phyloP scores from a whole-genome alignment of 23 tunicate genomes.

The Diplosoma virens region DNA sequence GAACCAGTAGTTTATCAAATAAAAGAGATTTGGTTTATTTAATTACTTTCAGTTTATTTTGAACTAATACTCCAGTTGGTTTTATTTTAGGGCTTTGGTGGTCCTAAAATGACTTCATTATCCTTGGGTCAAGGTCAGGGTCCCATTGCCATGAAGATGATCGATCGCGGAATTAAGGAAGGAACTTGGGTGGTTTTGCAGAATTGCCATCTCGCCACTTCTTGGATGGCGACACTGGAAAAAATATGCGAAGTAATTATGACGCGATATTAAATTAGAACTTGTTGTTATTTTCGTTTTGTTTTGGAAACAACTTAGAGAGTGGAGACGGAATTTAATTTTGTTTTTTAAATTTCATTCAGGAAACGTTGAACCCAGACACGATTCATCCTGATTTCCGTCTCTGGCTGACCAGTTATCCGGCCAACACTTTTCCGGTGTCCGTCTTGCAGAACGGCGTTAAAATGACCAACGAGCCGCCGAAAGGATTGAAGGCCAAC shows the following conservation, averaged over 20 bases:
- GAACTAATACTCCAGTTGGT: too few relatives aligned
- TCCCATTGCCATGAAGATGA: conserved; percentile 97
- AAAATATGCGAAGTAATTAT: conserved; percentile 80
- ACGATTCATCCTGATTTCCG: conserved; percentile 93
- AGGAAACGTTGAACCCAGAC: conserved; percentile 97
- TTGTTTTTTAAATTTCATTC: background rate
- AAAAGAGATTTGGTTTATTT: too few relatives aligned
- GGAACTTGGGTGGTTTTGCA: conserved; percentile 98
- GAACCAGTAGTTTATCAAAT: too few relatives aligned
- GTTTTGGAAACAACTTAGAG: background rate
- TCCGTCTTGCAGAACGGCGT: conserved; percentile 97
- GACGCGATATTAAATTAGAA: background rate
- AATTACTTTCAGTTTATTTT: too few relatives aligned
- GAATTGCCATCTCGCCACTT: conserved; percentile 95
- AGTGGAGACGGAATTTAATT: background rate
- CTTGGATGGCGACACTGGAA: conserved; percentile 98
- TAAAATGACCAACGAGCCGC: conserved; percentile 99
- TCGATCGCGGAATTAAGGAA: conserved; percentile 84
- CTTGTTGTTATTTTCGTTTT: too few relatives aligned
- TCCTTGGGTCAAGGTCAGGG: conserved; percentile 99
- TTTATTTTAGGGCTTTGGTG: conserved; percentile 94
- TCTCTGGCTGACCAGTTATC: conserved; percentile 96
- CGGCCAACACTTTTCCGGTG: conserved; percentile 88
- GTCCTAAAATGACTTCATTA: conserved; percentile 79
- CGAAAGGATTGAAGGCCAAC: conserved; percentile 90